phyloP scores from a whole-genome alignment of 2,113 vertebrate species.

The Charadrius vociferus region DNA sequence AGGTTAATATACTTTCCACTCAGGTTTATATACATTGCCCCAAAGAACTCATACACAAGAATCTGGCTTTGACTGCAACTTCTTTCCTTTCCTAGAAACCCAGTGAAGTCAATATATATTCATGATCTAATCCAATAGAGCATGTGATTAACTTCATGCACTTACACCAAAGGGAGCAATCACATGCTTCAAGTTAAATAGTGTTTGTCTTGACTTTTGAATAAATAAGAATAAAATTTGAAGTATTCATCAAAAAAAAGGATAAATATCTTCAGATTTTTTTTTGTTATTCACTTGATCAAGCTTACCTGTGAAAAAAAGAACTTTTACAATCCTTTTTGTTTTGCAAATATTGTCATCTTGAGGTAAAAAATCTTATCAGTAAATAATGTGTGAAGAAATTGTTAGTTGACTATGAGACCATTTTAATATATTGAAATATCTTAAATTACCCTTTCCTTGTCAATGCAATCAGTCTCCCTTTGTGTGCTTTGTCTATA shows the following conservation, averaged over 20 bases:
- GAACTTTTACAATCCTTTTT: background rate
- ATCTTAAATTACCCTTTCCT: background rate
- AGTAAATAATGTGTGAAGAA: background rate
- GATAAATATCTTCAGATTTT: background rate
- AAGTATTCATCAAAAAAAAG: background rate
- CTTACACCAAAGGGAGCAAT: background rate
- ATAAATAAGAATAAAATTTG: background rate
- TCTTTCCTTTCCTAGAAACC: background rate
- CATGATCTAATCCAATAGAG: background rate
- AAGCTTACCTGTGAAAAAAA: background rate
- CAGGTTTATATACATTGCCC: background rate
- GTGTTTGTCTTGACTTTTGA: background rate
- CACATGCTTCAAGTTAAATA: background rate
- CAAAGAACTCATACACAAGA: background rate
- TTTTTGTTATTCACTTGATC: background rate
- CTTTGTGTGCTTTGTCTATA: background rate
- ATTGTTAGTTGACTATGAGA: background rate
- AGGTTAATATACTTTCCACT: background rate
- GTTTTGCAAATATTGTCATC: background rate
- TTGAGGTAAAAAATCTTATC: background rate
- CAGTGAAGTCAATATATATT: background rate
- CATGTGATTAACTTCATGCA: background rate
- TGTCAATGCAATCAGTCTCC: background rate
- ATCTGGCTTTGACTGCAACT: background rate
- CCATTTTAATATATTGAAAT: background rate